Base-by-base conservation (phyloP, 2,113 vertebrate genomes). In the Muscicapa adusta region DNA sequence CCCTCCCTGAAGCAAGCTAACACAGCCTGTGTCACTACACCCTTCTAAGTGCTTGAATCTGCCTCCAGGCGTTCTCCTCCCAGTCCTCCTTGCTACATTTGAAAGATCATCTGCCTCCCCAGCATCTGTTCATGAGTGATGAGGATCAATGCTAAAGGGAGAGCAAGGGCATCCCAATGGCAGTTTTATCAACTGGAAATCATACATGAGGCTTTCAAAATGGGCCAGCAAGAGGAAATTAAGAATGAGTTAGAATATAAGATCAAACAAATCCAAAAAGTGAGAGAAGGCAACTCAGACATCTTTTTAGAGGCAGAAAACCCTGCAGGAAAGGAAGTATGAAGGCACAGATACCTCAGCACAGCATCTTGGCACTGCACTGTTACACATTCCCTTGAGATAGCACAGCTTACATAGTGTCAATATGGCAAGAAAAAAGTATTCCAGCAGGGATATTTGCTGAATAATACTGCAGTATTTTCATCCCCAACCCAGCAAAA, bases 61-160 rank as follows among this genome's bases (percentile, higher is more conserved):
- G 90, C 94, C 96, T 96, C 74, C 66, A 58, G 96, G 96, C 92
- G 47, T 72, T 71, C 87, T 89, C 58, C n/a, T 80, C 53, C 76
- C 56, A 83, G 50, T 48, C 68, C 56, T 93, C 62, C 86, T 91
- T 84, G 85, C 54, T 60, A 31, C 85, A 22, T 91, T 66, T 86
- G 87, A 96, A 93, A 94, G 84, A 72, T 88, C 91, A 86, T 90
- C 87, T 95, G 85, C 79, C 62, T 84, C 67, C 71, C 92, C 82
- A 89, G 82, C 84, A 93, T 86, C 74, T 94, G 88, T 36, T 92
- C 53, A 5, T 38, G 77, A 93, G 73, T n/a, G 68, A 88, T 84
- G 76, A 85, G 0, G 26, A 84, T 86, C 81, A 94, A 3, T 33
- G 48, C 54, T 65, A 77, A 88, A 65, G 71, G 68, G 84, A 74